Percentiles rank a stretch among this genome's conserved stretches.
Conservation (phyloP, 35 echinoderm and acorn worm genomes). For the Patiria miniata region DNA sequence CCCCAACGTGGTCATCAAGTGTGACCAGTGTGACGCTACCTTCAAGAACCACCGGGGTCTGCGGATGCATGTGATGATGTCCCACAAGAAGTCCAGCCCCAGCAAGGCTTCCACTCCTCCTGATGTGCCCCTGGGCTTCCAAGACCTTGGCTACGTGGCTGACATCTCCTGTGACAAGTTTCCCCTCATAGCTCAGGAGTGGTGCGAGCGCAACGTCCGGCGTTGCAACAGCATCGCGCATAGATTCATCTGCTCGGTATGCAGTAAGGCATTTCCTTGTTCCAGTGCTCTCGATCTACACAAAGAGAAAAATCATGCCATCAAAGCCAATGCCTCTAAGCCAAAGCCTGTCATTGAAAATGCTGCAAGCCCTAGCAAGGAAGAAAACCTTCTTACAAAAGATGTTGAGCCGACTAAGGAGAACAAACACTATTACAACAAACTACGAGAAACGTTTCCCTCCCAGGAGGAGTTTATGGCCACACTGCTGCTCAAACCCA, state of each 20-base stretch:
- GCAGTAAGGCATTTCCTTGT: slow-evolving; percentile 93
- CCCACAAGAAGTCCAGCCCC: slow-evolving; percentile 59
- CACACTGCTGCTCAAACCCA: slow-evolving; percentile 51
- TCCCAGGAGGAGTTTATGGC: slow-evolving; percentile 56
- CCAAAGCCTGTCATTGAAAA: not conserved
- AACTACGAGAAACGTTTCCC: not conserved
- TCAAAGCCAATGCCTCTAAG: not conserved
- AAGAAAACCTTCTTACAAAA: not conserved
- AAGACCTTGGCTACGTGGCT: slow-evolving; percentile 66
- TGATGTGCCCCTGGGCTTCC: slow-evolving; percentile 55
- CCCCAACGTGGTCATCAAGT: slow-evolving; percentile 70
- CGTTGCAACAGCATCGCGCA: slow-evolving; percentile 25
- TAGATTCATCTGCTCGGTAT: slow-evolving; percentile 45
- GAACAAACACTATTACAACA: not conserved
- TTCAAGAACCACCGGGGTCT: slow-evolving; percentile 90
- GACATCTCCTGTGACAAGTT: slow-evolving; percentile 91
- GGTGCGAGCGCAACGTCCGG: slow-evolving; percentile 79
- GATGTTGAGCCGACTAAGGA: slow-evolving; percentile 4
- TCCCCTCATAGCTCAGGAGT: slow-evolving; percentile 81
- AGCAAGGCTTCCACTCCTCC: slow-evolving; percentile 17
- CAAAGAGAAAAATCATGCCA: slow-evolving; percentile 40
- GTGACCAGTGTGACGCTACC: slow-evolving; percentile 64
- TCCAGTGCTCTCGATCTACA: slow-evolving; percentile 78
- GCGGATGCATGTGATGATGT: slow-evolving; percentile 93
- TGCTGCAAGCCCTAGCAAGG: not conserved